Conservation (phyloP, 2,797 vertebrate genomes). For the Sebastes baramenuke region DNA sequence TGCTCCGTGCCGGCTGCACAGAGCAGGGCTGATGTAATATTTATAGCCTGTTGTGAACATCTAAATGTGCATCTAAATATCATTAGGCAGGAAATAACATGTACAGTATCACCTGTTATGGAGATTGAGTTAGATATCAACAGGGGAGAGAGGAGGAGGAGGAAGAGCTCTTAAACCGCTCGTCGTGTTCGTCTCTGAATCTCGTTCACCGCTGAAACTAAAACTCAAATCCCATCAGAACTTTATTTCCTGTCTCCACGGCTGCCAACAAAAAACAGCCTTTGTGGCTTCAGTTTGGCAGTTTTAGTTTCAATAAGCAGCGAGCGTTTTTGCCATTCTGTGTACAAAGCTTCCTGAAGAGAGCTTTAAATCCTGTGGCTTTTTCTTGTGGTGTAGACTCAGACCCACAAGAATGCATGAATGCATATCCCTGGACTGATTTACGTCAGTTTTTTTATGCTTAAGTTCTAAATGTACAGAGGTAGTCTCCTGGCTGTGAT, state of each 20-base stretch:
- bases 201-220: constrained; percentile 20
- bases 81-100: constrained; percentile 67
- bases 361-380: constrained; percentile 43
- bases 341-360: constrained; percentile 7
- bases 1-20: constrained; percentile 5
- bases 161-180: constrained; percentile 18
- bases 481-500: not conserved
- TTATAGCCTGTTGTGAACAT: constrained; percentile 51
- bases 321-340: not conserved
- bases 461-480: constrained; percentile 15
- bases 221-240: constrained; percentile 29
- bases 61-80: constrained; percentile 66
- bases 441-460: constrained; percentile 31
- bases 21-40: constrained; percentile 51
- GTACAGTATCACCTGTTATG: constrained; percentile 38
- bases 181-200: constrained; percentile 33
- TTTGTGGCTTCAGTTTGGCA: constrained; percentile 9
- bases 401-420: constrained; percentile 56
- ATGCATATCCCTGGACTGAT: constrained; percentile 32
- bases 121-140: constrained; percentile 30
- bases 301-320: constrained; percentile 18
- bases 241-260: constrained; percentile 40
- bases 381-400: constrained; percentile 25
- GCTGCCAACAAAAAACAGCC: not conserved
- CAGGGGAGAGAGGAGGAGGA: constrained; percentile 6